Evolutionary conservation across 1,140 invertebrate species (phyloP).

Genomic region (Hydropsyche tenuis): DNA sequence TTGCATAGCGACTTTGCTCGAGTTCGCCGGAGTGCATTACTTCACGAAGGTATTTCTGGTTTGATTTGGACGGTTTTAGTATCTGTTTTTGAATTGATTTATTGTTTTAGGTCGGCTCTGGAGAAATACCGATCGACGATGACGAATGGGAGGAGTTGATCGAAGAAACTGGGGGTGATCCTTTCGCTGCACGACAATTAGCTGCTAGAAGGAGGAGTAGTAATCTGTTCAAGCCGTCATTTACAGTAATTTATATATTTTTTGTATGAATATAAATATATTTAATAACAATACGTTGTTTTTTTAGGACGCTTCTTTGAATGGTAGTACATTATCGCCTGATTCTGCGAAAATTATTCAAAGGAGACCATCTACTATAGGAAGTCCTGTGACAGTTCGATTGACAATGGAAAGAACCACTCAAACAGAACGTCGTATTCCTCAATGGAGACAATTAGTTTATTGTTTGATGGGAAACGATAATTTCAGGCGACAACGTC

Average conservation of each 20-base stretch:
- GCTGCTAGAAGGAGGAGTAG: constrained; percentile 59
- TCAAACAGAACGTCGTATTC: constrained; percentile 76
- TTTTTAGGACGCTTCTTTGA: constrained; percentile 34
- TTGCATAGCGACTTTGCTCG: constrained; percentile 89
- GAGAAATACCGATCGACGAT: constrained; percentile 79
- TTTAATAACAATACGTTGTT: neutral
- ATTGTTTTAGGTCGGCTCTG: constrained; percentile 70
- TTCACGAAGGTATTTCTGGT: constrained; percentile 77
- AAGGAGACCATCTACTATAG: neutral
- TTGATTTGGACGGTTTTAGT: neutral
- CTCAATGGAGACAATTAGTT: constrained; percentile 78
- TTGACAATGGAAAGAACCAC: constrained; percentile 80
- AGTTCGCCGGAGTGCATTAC: constrained; percentile 95
- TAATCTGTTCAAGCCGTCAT: constrained; percentile 39
- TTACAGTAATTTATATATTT: constrained; percentile 35
- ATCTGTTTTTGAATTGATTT: neutral
- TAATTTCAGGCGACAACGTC: constrained; percentile 75
- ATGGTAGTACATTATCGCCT: constrained; percentile 17
- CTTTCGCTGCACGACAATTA: constrained; percentile 59
- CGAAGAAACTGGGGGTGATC: constrained; percentile 63
- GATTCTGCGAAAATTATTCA: neutral
- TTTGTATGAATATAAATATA: neutral
- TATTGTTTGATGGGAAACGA: constrained; percentile 82
- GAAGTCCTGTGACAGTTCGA: constrained; percentile 54
- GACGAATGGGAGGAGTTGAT: constrained; percentile 77